phyloP scores from a whole-genome alignment of 2,797 vertebrate genomes.

The Scolopax bukidnonensis region DNA sequence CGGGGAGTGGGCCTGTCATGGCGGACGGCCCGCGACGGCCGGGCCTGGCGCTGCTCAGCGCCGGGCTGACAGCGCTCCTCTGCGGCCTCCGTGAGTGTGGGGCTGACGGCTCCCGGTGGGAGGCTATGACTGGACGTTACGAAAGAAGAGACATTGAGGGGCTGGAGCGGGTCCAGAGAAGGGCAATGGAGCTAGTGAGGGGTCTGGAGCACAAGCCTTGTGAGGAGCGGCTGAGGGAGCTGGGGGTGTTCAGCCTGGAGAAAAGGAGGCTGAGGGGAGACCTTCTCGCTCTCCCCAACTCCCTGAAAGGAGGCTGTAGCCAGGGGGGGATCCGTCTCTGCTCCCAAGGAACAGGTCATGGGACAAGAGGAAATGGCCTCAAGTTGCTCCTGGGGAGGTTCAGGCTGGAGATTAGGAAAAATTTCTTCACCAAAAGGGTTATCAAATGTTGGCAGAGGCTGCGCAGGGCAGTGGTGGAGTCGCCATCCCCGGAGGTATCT shows the following conservation, averaged over 20 bases:
- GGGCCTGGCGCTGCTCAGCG: rapidly evolving
- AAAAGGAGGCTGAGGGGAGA: not conserved
- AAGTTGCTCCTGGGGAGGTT: not conserved
- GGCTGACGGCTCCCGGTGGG: too few species aligned
- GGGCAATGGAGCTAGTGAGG: not conserved
- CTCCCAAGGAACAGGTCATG: not conserved
- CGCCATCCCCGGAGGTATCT: not conserved
- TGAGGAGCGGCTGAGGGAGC: not conserved
- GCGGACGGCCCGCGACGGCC: not conserved
- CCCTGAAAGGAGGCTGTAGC: not conserved
- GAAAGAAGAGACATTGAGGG: not conserved
- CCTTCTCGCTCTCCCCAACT: not conserved
- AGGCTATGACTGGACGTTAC: not conserved
- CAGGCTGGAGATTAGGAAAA: not conserved
- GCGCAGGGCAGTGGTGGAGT: not conserved
- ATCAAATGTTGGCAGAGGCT: not conserved
- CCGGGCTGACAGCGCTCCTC: not conserved
- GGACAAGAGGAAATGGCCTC: not conserved
- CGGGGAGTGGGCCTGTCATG: not conserved
- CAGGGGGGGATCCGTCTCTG: not conserved
- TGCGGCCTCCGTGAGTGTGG: not conserved
- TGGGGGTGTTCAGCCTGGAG: not conserved
- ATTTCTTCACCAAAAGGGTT: too few species aligned
- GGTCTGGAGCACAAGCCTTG: not conserved
- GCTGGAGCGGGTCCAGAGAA: not conserved